Percentiles rank a stretch among this genome's conserved stretches.
Evolutionary conservation across 2,888 invertebrate genomes (phyloP).

Genomic region (Drosophila birchii): DNA sequence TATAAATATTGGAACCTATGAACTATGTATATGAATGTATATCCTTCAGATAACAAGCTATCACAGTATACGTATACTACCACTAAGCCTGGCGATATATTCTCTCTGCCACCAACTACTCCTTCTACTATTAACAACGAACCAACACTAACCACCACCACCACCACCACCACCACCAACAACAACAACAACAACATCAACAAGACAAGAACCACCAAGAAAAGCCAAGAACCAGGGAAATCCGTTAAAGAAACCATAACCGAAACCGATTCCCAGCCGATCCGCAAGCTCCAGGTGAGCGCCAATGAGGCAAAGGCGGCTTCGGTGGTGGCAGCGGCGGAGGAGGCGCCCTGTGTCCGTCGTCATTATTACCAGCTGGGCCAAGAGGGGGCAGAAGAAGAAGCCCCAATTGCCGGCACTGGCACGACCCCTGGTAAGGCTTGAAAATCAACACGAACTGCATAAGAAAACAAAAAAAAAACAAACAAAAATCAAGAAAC

Average conservation of each 20-base stretch:
- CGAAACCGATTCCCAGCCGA: conserved; percentile 49
- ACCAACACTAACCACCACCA: conserved; percentile 65
- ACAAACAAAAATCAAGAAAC: conserved; percentile 23
- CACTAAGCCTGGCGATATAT: conserved; percentile 79
- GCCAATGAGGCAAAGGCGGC: conserved; percentile 60
- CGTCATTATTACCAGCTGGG: conserved; percentile 81
- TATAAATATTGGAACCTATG: conserved; percentile 59
- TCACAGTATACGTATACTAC: conserved; percentile 81
- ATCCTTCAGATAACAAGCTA: conserved; percentile 84
- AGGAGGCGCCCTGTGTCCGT: conserved; percentile 78
- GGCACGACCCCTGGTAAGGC: conserved; percentile 72
- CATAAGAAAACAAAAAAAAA: too few species aligned
- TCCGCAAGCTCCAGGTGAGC: conserved; percentile 79
- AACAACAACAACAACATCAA: conserved; percentile 24
- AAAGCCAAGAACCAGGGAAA: conserved; percentile 28
- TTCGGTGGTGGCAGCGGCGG: conserved; percentile 54
- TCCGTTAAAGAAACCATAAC: conserved; percentile 33
- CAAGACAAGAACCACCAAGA: neutral
- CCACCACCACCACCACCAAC: conserved; percentile 19
- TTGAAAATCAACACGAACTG: conserved; percentile 25
- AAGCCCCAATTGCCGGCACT: conserved; percentile 3
- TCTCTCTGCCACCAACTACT: conserved; percentile 81
- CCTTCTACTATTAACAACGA: conserved; percentile 77
- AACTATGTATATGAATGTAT: conserved; percentile 81
- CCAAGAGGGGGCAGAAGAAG: conserved; percentile 46